These are phyloP conservation scores for Sphecodes monilicornis DNA, from an alignment of 2,888 invertebrate genomes.

Conservation along the genomic window DNA sequence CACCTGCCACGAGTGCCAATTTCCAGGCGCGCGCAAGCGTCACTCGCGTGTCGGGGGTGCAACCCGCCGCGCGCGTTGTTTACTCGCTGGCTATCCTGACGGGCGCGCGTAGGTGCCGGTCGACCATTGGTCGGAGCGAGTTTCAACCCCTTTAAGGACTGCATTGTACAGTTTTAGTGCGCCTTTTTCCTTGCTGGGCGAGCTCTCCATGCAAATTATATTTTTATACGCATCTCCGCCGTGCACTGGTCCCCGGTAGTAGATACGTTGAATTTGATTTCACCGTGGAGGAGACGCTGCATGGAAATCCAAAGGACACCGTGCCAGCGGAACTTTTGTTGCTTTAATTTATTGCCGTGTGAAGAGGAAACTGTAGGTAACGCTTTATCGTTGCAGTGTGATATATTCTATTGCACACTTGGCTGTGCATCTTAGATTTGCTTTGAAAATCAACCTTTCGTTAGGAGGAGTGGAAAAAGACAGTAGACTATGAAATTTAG, in stretches of 20 bases:
- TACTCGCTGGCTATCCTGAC: constrained; percentile 17
- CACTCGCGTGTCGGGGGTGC: constrained; percentile 12
- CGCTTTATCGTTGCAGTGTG: no score
- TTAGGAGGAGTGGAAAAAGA: no score
- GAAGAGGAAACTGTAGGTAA: no score
- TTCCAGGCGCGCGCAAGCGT: neutral
- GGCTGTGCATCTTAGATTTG: no score
- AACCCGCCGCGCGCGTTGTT: constrained; percentile 27
- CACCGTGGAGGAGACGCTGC: neutral
- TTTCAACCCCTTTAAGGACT: constrained; percentile 9
- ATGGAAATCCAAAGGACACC: no score
- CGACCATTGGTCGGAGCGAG: neutral
- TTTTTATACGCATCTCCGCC: neutral
- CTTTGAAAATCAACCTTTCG: no score
- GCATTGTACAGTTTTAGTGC: neutral
- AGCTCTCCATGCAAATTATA: neutral
- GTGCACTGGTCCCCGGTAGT: no score
- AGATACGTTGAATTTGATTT: no score
- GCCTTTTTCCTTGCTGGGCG: neutral
- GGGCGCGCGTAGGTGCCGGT: neutral
- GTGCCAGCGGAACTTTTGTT: no score
- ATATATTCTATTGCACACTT: no score
- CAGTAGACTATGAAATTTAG: no score
- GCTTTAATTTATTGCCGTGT: no score
- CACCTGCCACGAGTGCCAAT: constrained; percentile 58